Base-by-base conservation (phyloP, 2,797 vertebrate species). In the Paedocypris micromegethes region DNA sequence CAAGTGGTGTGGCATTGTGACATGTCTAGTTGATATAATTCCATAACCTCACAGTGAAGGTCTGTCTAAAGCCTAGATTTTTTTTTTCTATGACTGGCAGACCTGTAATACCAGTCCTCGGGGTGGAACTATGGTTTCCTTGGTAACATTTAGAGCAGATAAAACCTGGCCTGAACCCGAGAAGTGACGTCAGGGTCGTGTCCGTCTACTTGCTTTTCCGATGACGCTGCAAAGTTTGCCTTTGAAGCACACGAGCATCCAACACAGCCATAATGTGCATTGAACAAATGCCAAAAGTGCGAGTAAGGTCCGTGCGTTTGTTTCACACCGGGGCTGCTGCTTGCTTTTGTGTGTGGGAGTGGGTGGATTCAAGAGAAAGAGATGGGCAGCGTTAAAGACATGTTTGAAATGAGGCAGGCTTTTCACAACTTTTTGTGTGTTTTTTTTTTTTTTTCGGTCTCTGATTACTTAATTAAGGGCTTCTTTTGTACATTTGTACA, bases 231-330 rank as follows among this genome's bases (percentile, higher is more conserved):
- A 78, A 84, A 84, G 75, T 73, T 73, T 62, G 60, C 23, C 75
- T 75, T 75, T 83, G 78, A 76, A 72, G 72, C 72, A 9, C 1
- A 56, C 55, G 61, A 76, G 66, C 64, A 74, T 73, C 70, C 69
- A 71, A 81, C 79, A 82, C 80, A 76, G 77, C 83, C 73, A 71
- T 64, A 61, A 67, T 74, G 74, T 81, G 72, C 76, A 77, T 78
- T 82, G 82, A 85, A 85, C 77, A 85, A 83, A 85, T 86, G 84
- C 80, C 87, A 86, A 70, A 43, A 39, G 72, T 83, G 76, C 78
- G 80, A 76, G 61, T 75, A 73, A 71, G 61, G 56, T 64, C 72
- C 75, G 71, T 74, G 64, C 77, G 48, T 80, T 67, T 65, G 60
- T 72, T 65, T 64, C 53, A 56, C 58, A 61, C 61, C 63, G 68